A percentile compares a stretch with the other conserved stretches of the same genome.
Conservation (phyloP, 2,888 invertebrate genomes). For the Agrypnus murinus region DNA sequence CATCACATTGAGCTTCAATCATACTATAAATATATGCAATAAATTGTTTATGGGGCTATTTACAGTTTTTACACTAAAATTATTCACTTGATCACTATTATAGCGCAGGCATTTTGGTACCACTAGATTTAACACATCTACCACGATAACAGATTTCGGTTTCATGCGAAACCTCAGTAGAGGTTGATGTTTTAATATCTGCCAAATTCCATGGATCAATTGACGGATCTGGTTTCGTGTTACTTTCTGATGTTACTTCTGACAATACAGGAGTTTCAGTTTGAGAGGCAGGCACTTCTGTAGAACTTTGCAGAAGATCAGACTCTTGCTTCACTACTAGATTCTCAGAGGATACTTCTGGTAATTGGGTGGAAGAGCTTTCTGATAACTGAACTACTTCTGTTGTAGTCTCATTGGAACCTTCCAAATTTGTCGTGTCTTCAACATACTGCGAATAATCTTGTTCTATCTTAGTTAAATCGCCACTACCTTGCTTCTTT, state of each 20-base stretch:
- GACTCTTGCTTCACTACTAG: too few species aligned
- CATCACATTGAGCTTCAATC: slow-evolving; percentile 49
- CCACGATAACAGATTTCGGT: slow-evolving; percentile 93
- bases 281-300: neutral
- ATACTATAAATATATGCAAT: slow-evolving; percentile 45
- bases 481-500: neutral
- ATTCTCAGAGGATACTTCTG: too few species aligned
- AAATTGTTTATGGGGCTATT: slow-evolving; percentile 39
- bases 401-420: neutral
- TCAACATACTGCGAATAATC: neutral
- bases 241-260: neutral
- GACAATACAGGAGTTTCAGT: neutral
- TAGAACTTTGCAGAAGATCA: slow-evolving; percentile 3
- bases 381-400: too few species aligned
- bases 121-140: slow-evolving; percentile 82
- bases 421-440: neutral
- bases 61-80: slow-evolving; percentile 41
- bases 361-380: too few species aligned
- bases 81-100: slow-evolving; percentile 25
- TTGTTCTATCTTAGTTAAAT: neutral
- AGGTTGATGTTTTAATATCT: slow-evolving; percentile 84
- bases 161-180: slow-evolving; percentile 88
- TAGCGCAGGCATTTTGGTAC: slow-evolving; percentile 57
- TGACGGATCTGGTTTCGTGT: slow-evolving; percentile 57
- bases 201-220: slow-evolving; percentile 72